Conservation (phyloP, 1,140 invertebrate genomes). For the Drosophila pachea region DNA sequence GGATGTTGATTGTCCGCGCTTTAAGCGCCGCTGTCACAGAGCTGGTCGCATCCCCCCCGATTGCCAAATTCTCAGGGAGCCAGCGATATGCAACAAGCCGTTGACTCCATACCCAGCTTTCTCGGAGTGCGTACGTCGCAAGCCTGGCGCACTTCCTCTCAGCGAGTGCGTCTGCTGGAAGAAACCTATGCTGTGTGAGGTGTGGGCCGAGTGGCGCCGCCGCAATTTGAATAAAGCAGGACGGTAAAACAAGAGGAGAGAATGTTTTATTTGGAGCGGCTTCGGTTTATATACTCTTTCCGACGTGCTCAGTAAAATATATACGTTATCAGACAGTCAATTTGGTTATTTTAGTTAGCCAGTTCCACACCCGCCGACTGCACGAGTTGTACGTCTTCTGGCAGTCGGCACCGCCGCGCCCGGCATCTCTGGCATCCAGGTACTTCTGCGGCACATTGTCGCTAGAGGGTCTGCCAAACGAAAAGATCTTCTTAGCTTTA, state of each 20-base stretch:
- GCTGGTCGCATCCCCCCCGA: conserved; percentile 41
- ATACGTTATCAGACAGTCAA: conserved; percentile 36
- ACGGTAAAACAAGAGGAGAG: not conserved
- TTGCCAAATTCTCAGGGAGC: conserved; percentile 5
- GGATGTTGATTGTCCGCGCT: not conserved
- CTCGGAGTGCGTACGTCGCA: conserved; percentile 43
- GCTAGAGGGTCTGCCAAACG: conserved; percentile 40
- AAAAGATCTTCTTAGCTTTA: not conserved
- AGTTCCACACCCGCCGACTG: conserved; percentile 45
- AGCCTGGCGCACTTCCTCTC: not conserved
- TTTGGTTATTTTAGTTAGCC: conserved; percentile 48
- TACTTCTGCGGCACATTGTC: conserved; percentile 66
- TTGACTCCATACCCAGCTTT: conserved; percentile 56
- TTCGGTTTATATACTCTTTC: not conserved
- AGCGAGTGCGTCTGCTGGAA: conserved; percentile 50
- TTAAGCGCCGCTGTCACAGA: conserved; percentile 46
- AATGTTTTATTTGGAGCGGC: too few species aligned
- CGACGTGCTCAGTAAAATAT: too few species aligned
- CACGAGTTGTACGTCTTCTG: conserved; percentile 46
- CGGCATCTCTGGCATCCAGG: conserved; percentile 61
- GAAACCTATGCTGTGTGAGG: conserved; percentile 51
- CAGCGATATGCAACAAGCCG: conserved; percentile 39
- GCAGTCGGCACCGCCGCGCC: conserved; percentile 57
- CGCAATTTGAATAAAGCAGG: not conserved
- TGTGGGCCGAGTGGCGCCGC: conserved; percentile 43